Base-by-base conservation (phyloP, 2,797 vertebrate genomes). In the Catharus ustulatus region DNA sequence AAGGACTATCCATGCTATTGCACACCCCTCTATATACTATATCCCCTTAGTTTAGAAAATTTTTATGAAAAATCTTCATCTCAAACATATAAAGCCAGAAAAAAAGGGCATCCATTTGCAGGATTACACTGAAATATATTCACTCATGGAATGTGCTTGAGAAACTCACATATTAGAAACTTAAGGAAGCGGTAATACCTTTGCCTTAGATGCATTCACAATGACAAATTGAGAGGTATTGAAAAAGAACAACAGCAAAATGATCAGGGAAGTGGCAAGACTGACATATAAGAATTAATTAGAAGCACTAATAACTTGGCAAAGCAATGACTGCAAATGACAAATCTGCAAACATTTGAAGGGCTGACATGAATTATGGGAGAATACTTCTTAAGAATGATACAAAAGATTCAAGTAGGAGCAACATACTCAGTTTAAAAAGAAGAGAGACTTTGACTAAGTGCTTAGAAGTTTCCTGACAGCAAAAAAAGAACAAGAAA, bases 331-430 rank as follows among this genome's bases (percentile, higher is more conserved):
- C 83, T 95, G 49, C 58, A 90, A 69, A 90, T 84, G 89, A 90
- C 76, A 95, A 85, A 93, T 90, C 84, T 96, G 87, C 94, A 95
- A 95, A 95, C 80, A 93, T 94, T 62, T 93, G 87, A 95, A 93
- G 48, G 46, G 51, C 36, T 95, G 72, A 96, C 85, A 80, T 77
- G 90, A 91, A 88, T 86, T 78, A 93, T 75, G 57, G 61, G 55
- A 94, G 79, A 94, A 83, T 72, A 68, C 27, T 91, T 87, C 77
- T 90, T 57, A 66, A 93, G 58, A 86, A 81, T 2, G 2, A 67
- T 62, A 71, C 4, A 13, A 93, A 94, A 85, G 58, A 93, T 84
- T 81, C 40, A 81, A 91, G 85, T 48, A 84, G 58, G 69, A 94
- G 54, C 84, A 94, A 64, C 71, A 62, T 42, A 63, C 18, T 84